Evolutionary conservation across 53 echinoderm and acorn worm species (phyloP), one percentile per base, ranked within the genome.

Genomic region (Apostichopus leukothele): DNA sequence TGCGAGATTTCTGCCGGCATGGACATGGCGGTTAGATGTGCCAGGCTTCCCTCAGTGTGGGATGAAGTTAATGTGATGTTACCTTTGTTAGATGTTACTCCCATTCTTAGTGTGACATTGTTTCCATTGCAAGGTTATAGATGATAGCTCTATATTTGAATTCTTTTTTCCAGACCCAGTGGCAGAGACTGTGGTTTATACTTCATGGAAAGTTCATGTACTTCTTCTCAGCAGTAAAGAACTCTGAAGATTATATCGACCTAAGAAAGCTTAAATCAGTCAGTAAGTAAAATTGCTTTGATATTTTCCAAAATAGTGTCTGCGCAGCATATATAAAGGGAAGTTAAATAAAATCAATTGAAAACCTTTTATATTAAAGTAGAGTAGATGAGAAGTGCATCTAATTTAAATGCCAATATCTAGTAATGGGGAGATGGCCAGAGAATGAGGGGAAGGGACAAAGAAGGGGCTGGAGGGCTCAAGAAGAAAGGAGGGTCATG

Each of bases 121-220:
- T 39, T 39, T 39, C 39, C 39, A 39, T 39, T 39, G 39, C 39
- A 39, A 39, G 39, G 39, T 39, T 39, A 39, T 39, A 16, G 68
- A n/a, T 16, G 2, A 39, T 39, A 39, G 39, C 23, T 75, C 9
- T 5, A 16, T 25, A 13, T 39, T 25, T 39, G 4, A 11, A 9
- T 76, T 26, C 16, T 90, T 9, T 54, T 90, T 50, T 76, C 22
- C 89, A 94, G 95, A 93, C 92, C 53, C 76, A 91, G 39, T 98
- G 98, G 98, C 94, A 94, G 81, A 93, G 95, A 83, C 75, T 94
- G 16, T 96, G 94, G 93, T 98, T 98, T 77, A 73, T 98, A 4
- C 88, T 98, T 8, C 90, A 94, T 67, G 93, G 94, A 16, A 95
- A 96, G 79, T 83, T 60, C 14, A 83, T 98, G 52, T 92, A 93